Base-by-base conservation (phyloP, 2,888 invertebrate species). In the Ectemnius lituratus region DNA sequence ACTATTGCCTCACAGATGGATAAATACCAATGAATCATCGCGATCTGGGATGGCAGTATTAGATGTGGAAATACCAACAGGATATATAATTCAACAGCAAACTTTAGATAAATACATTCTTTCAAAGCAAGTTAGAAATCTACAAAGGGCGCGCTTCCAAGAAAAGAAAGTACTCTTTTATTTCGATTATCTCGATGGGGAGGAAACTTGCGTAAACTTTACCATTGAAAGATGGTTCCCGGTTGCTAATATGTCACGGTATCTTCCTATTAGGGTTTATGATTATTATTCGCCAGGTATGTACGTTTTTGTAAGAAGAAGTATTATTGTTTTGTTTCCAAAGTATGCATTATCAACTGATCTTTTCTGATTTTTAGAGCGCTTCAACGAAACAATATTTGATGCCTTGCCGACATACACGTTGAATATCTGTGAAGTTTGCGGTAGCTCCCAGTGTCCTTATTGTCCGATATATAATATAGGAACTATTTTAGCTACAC, bases 231-330 rank as follows among this genome's bases (percentile, higher is more conserved):
- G 99, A 81, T 99, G 98, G 98, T 96, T 94, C 91, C 98, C 98
- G 0, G 97, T 98, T 2, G 98, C 98, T 62, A 99, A 99, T 92
- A 97, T 98, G 96, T 98, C 98, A 0, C 94, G 97, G 60, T 97
- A 97, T 91, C 93, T 98, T 82, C 95, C 97, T 3, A 95, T 98
- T 67, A 93, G 96, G 70, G 95, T 98, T 13, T 99, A 98, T 91
- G 98, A 99, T 92, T 98, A 98, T 90, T 98, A 98, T 91, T 96
- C 98, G 67, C 98, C 98, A 86, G 98, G 98, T 97, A 91, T 91
- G 90, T 59, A 18, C 8, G 27, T 47, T 28, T 37, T 62, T 37
- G 23, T 23, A 23, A 23, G 23, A 27, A 8, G 4, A 58, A 58
- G 37, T 23, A 18, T 6, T n/a, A 14, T 47, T 16, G 16, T 52